These are phyloP conservation scores for Poeciliopsis retropinna DNA, from an alignment of 2,113 vertebrate species.

Conservation along the genomic window DNA sequence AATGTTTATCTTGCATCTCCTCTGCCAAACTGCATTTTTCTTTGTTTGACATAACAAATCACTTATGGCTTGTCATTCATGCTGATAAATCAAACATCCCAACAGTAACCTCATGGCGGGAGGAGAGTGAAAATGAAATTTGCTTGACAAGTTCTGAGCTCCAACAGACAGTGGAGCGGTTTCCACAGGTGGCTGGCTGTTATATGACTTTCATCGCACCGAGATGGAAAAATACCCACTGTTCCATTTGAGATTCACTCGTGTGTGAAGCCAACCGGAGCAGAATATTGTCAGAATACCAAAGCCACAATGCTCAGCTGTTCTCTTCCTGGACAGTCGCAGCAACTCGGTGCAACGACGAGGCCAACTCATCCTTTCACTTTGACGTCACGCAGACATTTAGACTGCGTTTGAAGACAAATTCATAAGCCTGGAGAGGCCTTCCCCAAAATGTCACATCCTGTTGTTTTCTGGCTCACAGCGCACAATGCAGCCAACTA, in stretches of 20 bases:
- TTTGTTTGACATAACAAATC: slow-evolving; percentile 59
- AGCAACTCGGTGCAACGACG: slow-evolving; percentile 6
- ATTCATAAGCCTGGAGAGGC: slow-evolving; percentile 25
- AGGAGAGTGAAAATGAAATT: neutral
- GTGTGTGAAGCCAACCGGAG: slow-evolving; percentile 52
- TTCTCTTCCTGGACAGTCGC: slow-evolving; percentile 11
- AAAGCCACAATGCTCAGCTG: slow-evolving; percentile 33
- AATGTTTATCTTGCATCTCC: slow-evolving; percentile 33
- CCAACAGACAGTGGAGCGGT: slow-evolving; percentile 4
- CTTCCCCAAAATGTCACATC: slow-evolving; percentile 57
- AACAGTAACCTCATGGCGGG: slow-evolving; percentile 7
- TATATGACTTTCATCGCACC: slow-evolving; percentile 44
- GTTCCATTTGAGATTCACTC: slow-evolving; percentile 62
- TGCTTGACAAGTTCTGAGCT: slow-evolving; percentile 21
- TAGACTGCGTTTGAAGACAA: slow-evolving; percentile 26
- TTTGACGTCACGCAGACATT: slow-evolving; percentile 34
- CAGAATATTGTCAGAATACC: slow-evolving; percentile 52
- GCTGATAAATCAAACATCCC: slow-evolving; percentile 43
- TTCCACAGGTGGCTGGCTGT: slow-evolving; percentile 65
- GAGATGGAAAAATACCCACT: slow-evolving; percentile 66
- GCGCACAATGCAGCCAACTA: slow-evolving; percentile 23
- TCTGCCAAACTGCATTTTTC: slow-evolving; percentile 34
- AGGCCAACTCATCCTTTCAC: slow-evolving; percentile 8
- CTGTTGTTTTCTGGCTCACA: slow-evolving; percentile 47
- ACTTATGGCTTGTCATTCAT: slow-evolving; percentile 51